Evolutionary conservation across 2,797 vertebrate genomes (phyloP), one percentile per base, ranked within the genome.

Genomic region (Thalassophryne amazonica): DNA sequence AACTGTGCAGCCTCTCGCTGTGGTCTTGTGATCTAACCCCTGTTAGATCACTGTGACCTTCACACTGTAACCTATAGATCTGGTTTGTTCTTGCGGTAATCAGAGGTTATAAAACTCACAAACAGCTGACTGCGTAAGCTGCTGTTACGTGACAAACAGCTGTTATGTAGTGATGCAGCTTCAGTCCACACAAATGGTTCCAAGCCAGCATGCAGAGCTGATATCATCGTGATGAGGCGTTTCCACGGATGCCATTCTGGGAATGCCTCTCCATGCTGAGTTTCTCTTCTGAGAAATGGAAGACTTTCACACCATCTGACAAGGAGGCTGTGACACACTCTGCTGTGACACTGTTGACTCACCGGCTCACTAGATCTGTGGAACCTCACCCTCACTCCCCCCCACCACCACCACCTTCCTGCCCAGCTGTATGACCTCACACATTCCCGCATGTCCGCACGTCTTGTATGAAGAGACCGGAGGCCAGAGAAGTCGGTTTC

Each of bases 291-390:
- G 53, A 73, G 60, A 77, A 70, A 17, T 20, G 46, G 65, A 27
- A 56, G 50, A 58, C 48, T 60, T 63, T 62, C n/a, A 22, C 51
- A 55, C 55, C 4, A 18, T 77, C 63, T 73, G 78, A 78, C 78
- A 74, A 80, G 81, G 76, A 84, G 73, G 80, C 78, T 21, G 31
- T 84, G 86, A 88, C 64, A 54, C 82, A 82, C 47, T 47, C 19
- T 0, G 32, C 60, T 55, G 36, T 57, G 49, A 80, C 73, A 53
- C 60, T 49, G 4, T 24, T 81, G 78, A 87, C 64, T 85, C 81
- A 83, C 57, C 31, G 65, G 37, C 56, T 57, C 34, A 60, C 60
- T 48, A 70, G 64, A 78, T 78, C 74, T 77, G 74, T 77, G 70
- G 84, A 65, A 68, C 70, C 54, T 69, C 73, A 60, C 73, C 78